Evolutionary conservation across 2,888 invertebrate species (phyloP).

Genomic region (Pseudococcus viburni): DNA sequence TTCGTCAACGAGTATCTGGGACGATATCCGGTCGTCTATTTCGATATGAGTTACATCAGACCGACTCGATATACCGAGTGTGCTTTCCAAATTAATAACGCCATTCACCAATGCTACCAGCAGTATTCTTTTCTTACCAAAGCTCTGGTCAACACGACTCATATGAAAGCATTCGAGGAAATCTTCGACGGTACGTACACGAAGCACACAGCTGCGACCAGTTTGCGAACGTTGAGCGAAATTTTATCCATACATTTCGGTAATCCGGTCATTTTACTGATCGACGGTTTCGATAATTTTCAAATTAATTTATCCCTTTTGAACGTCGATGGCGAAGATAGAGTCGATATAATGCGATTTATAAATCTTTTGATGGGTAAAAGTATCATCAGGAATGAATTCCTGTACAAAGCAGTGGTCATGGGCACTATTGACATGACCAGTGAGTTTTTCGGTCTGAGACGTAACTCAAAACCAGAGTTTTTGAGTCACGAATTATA

Average conservation of each 20-base stretch:
- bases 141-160: not conserved
- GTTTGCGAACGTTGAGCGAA: not conserved
- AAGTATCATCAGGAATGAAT: not conserved
- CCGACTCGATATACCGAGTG: slow-evolving; percentile 19
- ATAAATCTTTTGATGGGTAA: not conserved
- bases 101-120: slow-evolving; percentile 1
- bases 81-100: not conserved
- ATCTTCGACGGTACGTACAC: not conserved
- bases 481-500: not conserved
- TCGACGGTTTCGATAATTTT: slow-evolving; percentile 19
- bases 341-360: not conserved
- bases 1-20: not conserved
- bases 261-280: not conserved
- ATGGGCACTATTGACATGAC: not conserved
- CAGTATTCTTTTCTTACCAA: not conserved
- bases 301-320: not conserved
- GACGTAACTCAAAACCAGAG: not conserved
- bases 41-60: not conserved
- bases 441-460: not conserved
- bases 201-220: not conserved
- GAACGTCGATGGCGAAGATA: not conserved
- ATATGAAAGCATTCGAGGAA: not conserved
- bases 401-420: not conserved
- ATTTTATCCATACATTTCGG: not conserved
- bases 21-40: slow-evolving; percentile 5